Percentiles rank a stretch among this genome's conserved stretches.
Evolutionary conservation across 2,797 vertebrate genomes (phyloP).

Genomic region (Chaunax sp.): DNA sequence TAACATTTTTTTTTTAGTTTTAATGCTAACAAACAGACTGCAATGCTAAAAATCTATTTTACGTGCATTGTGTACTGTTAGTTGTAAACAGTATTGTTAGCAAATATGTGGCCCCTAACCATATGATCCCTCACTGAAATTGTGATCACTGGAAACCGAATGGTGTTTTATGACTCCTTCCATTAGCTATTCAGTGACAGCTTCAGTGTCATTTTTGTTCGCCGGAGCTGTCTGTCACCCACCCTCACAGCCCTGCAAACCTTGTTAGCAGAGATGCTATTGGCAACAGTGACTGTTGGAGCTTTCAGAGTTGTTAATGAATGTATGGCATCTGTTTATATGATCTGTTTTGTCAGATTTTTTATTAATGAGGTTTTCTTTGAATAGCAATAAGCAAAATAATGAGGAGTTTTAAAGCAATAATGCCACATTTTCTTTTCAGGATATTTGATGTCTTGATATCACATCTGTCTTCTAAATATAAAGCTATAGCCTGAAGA

Average conservation of each 20-base stretch:
- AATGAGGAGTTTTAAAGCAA: no score
- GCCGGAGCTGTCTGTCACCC: constrained; percentile 8
- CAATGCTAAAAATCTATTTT: not conserved
- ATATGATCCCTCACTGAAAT: not conserved
- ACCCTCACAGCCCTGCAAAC: not conserved
- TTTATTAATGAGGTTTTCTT: not conserved
- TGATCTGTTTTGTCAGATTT: not conserved
- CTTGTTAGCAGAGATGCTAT: constrained; percentile 10
- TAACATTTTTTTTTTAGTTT: no score
- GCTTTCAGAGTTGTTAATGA: constrained; percentile 15
- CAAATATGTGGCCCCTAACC: not conserved
- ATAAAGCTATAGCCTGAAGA: not conserved
- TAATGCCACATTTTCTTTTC: no score
- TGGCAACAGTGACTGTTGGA: constrained; percentile 4
- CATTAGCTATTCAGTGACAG: constrained; percentile 10
- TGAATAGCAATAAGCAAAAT: not conserved
- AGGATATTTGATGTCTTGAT: not conserved
- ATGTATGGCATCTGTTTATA: constrained; percentile 4
- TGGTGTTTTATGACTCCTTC: constrained; percentile 6
- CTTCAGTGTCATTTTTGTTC: not conserved
- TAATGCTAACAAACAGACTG: not conserved
- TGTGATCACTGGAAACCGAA: constrained; percentile 11
- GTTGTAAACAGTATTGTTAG: constrained; percentile 11
- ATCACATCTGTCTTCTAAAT: no score
- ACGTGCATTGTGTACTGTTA: not conserved